Percentiles rank a stretch among this genome's conserved stretches.
Evolutionary conservation across 1,140 invertebrate species (phyloP).

Genomic region (Drosophila biarmipes): DNA sequence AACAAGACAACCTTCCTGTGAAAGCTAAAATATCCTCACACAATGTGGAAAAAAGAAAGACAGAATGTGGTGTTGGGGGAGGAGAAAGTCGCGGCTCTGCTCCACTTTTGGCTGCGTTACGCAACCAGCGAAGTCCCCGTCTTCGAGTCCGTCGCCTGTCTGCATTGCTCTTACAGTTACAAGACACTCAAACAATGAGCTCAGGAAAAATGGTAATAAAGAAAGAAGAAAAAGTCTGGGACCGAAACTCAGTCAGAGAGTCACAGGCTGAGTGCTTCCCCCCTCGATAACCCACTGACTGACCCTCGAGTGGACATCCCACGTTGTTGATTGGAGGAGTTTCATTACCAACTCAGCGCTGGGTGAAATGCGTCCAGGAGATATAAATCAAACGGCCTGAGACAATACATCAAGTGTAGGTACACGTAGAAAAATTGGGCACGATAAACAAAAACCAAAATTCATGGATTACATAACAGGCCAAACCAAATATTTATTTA

Average conservation of each 20-base stretch:
- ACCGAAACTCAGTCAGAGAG: slow-evolving; percentile 17
- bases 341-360: slow-evolving; percentile 68
- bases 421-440: slow-evolving; percentile 3
- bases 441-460: background rate
- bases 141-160: slow-evolving; percentile 29
- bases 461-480: background rate
- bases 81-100: slow-evolving; percentile 55
- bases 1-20: background rate
- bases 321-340: slow-evolving; percentile 76
- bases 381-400: slow-evolving; percentile 77
- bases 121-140: slow-evolving; percentile 51
- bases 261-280: slow-evolving; percentile 12
- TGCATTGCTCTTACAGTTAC: slow-evolving; percentile 52
- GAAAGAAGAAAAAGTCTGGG: slow-evolving; percentile 34
- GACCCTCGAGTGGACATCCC: slow-evolving; percentile 45
- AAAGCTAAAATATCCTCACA: slow-evolving; percentile 2
- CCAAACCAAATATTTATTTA: too few species aligned
- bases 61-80: slow-evolving; percentile 45
- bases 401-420: slow-evolving; percentile 76
- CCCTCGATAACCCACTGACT: slow-evolving; percentile 7
- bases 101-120: slow-evolving; percentile 76
- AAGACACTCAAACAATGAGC: slow-evolving; percentile 55
- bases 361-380: slow-evolving; percentile 44
- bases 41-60: slow-evolving; percentile 29
- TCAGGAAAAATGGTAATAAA: slow-evolving; percentile 34